Evolutionary conservation across 2,113 vertebrate genomes (phyloP), one percentile per base, ranked within the genome.

Genomic region (Prietella phreatophila): DNA sequence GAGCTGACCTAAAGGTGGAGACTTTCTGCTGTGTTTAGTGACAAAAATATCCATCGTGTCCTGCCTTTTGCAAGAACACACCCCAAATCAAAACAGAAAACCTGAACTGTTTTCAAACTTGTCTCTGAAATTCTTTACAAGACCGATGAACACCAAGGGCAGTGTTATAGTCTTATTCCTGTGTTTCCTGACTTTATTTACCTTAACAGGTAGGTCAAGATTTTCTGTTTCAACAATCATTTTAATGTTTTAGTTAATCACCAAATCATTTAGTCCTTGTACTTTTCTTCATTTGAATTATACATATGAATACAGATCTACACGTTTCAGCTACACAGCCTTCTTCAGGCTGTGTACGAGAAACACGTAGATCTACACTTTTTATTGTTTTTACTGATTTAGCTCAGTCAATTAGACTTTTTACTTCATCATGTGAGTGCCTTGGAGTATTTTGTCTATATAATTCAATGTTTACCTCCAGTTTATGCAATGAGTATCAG

Each of bases 61-160:
- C 22, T 5, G 10, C 15, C 39, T 7, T 19, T 27, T 78, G 36
- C 39, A 50, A 63, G 75, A 63, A 30, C 56, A 85, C 36, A 78
- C 53, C 73, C 17, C 58, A 65, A 9, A 15, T 85, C n/a, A 47
- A 76, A 27, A 86, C 88, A 89, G 88, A 84, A 89, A 89, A 83
- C 47, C 30, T 56, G 56, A 60, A 81, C 50, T 0, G 58, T 61
- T 86, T 84, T 58, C 71, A 60, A 53, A 80, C 17, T 84, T 84
- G 81, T 47, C 82, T 60, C 11, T 60, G 36, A 84, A 47, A 84
- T n/a, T 19, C 20, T 80, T 86, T 27, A 87, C 53, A 86, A 61
- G 88, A 80, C 58, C 73, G n/a, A 89, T 89, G 88, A 71, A 50
- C 53, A 36, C 25, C 85, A 83, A 86, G 71, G 11, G n/a, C 27